Evolutionary conservation across 2,797 vertebrate species (phyloP), one percentile per base, ranked within the genome.

Genomic region (Platyrinchus mystaceus): DNA sequence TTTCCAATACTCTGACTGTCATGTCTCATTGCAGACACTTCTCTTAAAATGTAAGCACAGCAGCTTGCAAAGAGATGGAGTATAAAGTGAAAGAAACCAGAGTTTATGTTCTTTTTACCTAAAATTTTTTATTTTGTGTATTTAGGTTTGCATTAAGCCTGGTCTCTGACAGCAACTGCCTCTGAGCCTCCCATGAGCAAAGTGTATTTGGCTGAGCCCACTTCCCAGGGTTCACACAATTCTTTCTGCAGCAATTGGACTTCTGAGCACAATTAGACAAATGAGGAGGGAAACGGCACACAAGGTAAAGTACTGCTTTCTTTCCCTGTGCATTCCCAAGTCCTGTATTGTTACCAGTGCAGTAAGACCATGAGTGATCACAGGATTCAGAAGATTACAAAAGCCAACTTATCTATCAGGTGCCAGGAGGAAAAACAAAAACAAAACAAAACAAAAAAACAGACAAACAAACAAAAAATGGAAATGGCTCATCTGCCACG

Each of bases 301-400:
- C 22, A 20, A 62, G 26, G 49, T 56, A n/a, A 85, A 63, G 26
- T 7, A 67, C 6, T 16, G 5, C 70, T 73, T 71, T 58, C n/a
- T 70, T 82, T 41, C 55, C 32, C 56, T 8, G 2, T 6, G 5
- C 3, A 0, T 63, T 87, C 44, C 36, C 37, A 59, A 53, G 14
- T 30, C 56, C 52, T 55, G 14, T 12, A 7, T 12, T 46, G 6
- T 76, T 66, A 32, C 67, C 21, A 14, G 3, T n/a, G 73, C 59
- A 53, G 32, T 63, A 37, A 56, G 39, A 52, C 10, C 18, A 14
- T 0, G 0, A 64, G 8, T n/a, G 53, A 53, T 34, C 18, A 32
- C 26, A 43, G 28, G 55, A 26, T 62, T 69, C 50, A 52, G 66
- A n/a, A 52, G 19, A 62, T 58, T 26, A 19, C 28, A 87, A 69